Conservation (phyloP, 2,888 invertebrate species). For the Tinea semifulvella region DNA sequence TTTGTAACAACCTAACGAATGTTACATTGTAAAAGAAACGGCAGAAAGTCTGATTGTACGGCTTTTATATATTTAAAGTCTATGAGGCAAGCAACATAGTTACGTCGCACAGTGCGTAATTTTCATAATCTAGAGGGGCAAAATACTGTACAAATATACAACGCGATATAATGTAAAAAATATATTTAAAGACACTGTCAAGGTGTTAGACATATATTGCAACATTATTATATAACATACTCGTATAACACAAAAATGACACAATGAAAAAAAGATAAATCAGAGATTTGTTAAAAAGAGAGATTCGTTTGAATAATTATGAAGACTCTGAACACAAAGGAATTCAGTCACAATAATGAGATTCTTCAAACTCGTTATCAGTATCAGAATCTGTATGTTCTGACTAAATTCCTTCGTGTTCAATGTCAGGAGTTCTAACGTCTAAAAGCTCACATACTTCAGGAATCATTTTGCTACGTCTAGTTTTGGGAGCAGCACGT, state of each 20-base stretch:
- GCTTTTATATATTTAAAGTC: too few relatives aligned
- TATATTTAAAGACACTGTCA: neutral
- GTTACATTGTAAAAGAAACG: too few relatives aligned
- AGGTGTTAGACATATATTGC: neutral
- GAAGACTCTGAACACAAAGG: neutral
- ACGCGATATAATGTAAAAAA: neutral
- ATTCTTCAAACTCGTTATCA: neutral
- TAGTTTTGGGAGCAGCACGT: conserved; percentile 12
- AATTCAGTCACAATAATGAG: neutral
- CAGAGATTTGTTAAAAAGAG: neutral
- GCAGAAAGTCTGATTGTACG: too few relatives aligned
- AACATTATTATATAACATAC: neutral
- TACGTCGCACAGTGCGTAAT: neutral
- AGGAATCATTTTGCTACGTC: neutral
- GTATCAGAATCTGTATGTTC: neutral
- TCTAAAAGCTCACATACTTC: neutral
- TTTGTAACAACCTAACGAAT: too few relatives aligned
- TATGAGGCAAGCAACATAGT: too few relatives aligned
- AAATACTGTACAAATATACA: neutral
- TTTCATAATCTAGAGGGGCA: neutral
- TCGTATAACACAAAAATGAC: too few relatives aligned
- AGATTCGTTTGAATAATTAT: neutral
- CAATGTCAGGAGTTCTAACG: neutral
- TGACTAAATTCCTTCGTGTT: neutral
- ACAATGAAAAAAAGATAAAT: neutral